Base-by-base conservation (phyloP, 2,113 vertebrate genomes). In the Prietella phreatophila region DNA sequence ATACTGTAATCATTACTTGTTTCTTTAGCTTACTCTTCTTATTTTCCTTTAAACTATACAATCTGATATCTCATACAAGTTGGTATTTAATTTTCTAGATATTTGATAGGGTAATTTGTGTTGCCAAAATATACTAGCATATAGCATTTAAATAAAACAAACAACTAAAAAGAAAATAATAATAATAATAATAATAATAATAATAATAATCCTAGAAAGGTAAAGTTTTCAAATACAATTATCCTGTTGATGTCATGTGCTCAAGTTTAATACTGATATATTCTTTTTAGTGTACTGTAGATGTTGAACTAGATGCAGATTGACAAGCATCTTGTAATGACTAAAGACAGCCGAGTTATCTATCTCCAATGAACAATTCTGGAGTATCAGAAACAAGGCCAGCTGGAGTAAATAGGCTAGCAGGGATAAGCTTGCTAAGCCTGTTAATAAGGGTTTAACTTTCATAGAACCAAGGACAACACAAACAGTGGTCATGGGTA, bases 1-100 rank as follows among this genome's bases (percentile, higher is more conserved):
- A 78, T 92, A 88, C 89, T 91, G 91, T 90, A 91, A 92, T 91
- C 63, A 89, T 90, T 88, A 71, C 86, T 76, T 67, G 87, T 75
- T 89, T 91, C 84, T 84, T 42, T 83, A 50, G 83, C 63, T 82
- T 80, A 33, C 19, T 15, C 1, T 30, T 73, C 33, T 85, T 27
- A 13, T 39, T 78, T 67, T 27, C 3, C 50, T 61, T 87, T 20
- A 30, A 63, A 63, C 19, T n/a, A 79, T 53, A 4, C 14, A 50
- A 79, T 55, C 50, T 56, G n/a, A 79, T 79, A 79, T 25, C 22
- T 50, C 42, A 79, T 19, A 30, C 55, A n/a, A 8, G 42, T 5
- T 36, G 42, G 2, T 36, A 33, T 71, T 4, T 36, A 36, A 9
- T 50, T 15, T n/a, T 27, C 10, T 78, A 15, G 11, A 27, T 50